A percentile compares a stretch with the other conserved stretches of the same genome.
These are phyloP conservation scores for Drosophila multiciliata DNA, from an alignment of 2,888 invertebrate species.

Conservation along the genomic window DNA sequence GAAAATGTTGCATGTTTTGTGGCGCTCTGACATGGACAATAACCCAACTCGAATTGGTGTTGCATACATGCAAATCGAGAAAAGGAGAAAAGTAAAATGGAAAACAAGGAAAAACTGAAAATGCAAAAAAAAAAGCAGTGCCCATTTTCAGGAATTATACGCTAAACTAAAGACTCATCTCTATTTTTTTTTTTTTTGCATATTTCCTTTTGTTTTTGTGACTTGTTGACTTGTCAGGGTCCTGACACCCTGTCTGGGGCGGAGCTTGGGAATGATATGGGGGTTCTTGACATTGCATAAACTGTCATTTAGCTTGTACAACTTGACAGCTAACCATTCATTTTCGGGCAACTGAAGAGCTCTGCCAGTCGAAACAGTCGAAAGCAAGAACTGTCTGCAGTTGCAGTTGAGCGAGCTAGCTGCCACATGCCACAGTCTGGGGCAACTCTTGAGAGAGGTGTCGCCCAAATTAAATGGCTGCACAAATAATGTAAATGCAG, in stretches of 20 bases:
- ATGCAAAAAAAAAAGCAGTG: conserved; percentile 1
- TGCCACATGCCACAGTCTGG: conserved; percentile 21
- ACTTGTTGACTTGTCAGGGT: conserved; percentile 58
- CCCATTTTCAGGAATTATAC: conserved; percentile 51
- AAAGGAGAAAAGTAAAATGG: conserved; percentile 8
- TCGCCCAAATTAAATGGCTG: conserved; percentile 68
- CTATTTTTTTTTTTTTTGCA: conserved; percentile 9
- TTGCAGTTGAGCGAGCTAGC: conserved; percentile 16
- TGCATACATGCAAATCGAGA: conserved; percentile 21
- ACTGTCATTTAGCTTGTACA: conserved; percentile 76
- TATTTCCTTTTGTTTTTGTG: conserved; percentile 37
- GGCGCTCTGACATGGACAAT: conserved; percentile 44
- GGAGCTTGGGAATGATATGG: conserved; percentile 19
- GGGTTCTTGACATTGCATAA: conserved; percentile 68
- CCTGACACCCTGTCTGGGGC: conserved; percentile 42
- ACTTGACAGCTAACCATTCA: conserved; percentile 77
- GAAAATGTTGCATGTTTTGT: conserved; percentile 59
- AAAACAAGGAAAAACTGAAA: conserved; percentile 4
- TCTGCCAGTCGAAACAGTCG: conserved; percentile 25
- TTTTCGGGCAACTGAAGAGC: conserved; percentile 48
- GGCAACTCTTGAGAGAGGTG: conserved; percentile 45
- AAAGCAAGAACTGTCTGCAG: conserved; percentile 26
- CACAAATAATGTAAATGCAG: conserved; percentile 27
- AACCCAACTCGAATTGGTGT: conserved; percentile 15
- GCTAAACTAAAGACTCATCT: conserved; percentile 25